These are phyloP conservation scores for Drosophila carrolli DNA, from an alignment of 1,140 invertebrate genomes.

Conservation along the genomic window DNA sequence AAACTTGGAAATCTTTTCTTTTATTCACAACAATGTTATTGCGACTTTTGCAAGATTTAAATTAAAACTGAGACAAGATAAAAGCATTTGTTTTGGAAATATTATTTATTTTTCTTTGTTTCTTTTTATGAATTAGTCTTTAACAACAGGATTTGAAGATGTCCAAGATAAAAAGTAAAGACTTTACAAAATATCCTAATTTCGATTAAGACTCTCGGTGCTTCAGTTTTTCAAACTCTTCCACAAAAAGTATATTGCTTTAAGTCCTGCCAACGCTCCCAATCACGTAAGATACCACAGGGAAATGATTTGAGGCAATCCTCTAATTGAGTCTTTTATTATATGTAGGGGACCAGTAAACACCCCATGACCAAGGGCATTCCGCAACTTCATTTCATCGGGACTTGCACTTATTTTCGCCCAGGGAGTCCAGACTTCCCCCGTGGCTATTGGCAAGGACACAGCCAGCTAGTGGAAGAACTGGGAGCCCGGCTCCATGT, in stretches of 20 bases:
- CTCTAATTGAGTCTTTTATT: conserved; percentile 13
- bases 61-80: too few species aligned
- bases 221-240: neutral
- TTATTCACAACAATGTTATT: too few species aligned
- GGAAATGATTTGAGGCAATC: neutral
- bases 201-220: too few species aligned
- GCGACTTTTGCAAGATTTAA: too few species aligned
- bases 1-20: too few species aligned
- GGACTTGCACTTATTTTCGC: conserved; percentile 9
- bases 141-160: too few species aligned
- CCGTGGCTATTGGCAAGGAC: conserved; percentile 21
- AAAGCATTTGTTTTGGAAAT: too few species aligned
- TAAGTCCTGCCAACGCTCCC: neutral
- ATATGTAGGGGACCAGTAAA: neutral
- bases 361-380: neutral
- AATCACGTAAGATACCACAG: conserved; percentile 4
- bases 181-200: too few species aligned
- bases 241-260: too few species aligned
- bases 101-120: too few species aligned
- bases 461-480: conserved; percentile 33
- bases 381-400: conserved; percentile 2
- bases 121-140: too few species aligned
- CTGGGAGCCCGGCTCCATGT: conserved; percentile 58
- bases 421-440: conserved; percentile 1
- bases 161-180: too few species aligned